Percentiles rank a stretch among this genome's conserved stretches.
These are phyloP conservation scores for Meloidogyne floridensis DNA, from an alignment of 1,140 invertebrate species.

Conservation along the genomic window DNA sequence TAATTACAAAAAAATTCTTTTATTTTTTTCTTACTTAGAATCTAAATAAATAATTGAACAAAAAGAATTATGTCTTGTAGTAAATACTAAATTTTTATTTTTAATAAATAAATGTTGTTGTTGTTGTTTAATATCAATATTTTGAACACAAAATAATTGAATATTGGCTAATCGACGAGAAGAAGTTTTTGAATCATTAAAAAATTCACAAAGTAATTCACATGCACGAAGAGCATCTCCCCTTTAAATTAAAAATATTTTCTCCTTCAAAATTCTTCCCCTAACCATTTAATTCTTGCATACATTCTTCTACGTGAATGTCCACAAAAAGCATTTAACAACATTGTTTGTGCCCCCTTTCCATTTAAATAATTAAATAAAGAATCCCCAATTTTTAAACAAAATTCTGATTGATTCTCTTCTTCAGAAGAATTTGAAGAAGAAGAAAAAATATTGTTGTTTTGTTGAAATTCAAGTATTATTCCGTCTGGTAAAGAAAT, in stretches of 20 bases:
- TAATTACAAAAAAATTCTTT: no score
- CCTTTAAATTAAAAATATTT: not conserved
- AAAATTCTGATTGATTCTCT: not conserved
- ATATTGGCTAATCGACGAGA: slow-evolving; percentile 41
- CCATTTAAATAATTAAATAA: slow-evolving; percentile 46
- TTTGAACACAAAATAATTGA: slow-evolving; percentile 45
- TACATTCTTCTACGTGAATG: slow-evolving; percentile 54
- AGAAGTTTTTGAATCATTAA: slow-evolving; percentile 26
- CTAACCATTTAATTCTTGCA: slow-evolving; percentile 52
- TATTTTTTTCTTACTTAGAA: slow-evolving; percentile 47
- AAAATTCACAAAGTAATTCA: slow-evolving; percentile 47
- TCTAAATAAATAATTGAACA: slow-evolving; percentile 56
- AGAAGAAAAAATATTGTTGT: not conserved
- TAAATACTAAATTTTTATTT: slow-evolving; percentile 35
- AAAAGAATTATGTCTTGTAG: slow-evolving; percentile 53
- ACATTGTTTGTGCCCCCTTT: slow-evolving; percentile 53
- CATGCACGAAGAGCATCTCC: slow-evolving; percentile 31
- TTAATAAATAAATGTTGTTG: not conserved
- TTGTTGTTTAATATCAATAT: slow-evolving; percentile 17
- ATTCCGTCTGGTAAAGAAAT: slow-evolving; percentile 31
- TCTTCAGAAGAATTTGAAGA: not conserved
- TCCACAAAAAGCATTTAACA: slow-evolving; percentile 58
- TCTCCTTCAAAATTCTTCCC: not conserved
- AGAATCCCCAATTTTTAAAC: slow-evolving; percentile 27
- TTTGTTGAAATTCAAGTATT: slow-evolving; percentile 22